These are phyloP conservation scores for Idaea biselata DNA, from an alignment of 2,888 invertebrate species.

Conservation along the genomic window DNA sequence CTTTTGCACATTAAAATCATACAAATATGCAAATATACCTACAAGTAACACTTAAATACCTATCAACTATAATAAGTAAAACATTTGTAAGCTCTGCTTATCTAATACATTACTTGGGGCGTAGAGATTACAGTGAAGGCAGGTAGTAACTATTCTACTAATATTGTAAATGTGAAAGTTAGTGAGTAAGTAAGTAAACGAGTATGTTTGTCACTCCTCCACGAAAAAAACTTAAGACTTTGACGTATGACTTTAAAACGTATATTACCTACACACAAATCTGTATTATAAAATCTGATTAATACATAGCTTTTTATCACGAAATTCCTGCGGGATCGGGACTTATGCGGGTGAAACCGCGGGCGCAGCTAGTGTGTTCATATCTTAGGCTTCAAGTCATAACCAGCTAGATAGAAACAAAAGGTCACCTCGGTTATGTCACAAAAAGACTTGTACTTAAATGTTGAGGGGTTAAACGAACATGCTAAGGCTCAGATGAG, in stretches of 20 bases:
- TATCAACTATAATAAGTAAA: conserved; percentile 47
- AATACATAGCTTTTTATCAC: not conserved
- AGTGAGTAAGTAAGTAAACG: conserved; percentile 5
- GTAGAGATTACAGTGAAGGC: conserved; percentile 21
- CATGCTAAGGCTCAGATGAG: too few species aligned
- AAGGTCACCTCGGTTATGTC: not conserved
- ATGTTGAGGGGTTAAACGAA: too few species aligned
- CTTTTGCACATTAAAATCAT: conserved; percentile 45
- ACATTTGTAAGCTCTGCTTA: conserved; percentile 45
- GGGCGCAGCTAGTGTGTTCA: too few species aligned
- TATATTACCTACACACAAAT: too few species aligned
- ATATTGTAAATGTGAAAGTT: conserved; percentile 17
- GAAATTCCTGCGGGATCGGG: not conserved
- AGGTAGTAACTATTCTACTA: conserved; percentile 1
- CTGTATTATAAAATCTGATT: too few species aligned
- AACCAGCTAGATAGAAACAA: not conserved
- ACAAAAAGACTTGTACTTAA: too few species aligned
- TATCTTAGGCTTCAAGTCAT: not conserved
- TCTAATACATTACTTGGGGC: conserved; percentile 32
- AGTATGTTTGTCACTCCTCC: too few species aligned
- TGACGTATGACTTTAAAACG: too few species aligned
- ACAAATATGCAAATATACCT: conserved; percentile 45
- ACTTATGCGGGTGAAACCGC: too few species aligned
- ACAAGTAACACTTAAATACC: conserved; percentile 32
- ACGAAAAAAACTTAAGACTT: too few species aligned